Conservation (phyloP, 2,888 invertebrate genomes). For the Lacanobia oleracea region DNA sequence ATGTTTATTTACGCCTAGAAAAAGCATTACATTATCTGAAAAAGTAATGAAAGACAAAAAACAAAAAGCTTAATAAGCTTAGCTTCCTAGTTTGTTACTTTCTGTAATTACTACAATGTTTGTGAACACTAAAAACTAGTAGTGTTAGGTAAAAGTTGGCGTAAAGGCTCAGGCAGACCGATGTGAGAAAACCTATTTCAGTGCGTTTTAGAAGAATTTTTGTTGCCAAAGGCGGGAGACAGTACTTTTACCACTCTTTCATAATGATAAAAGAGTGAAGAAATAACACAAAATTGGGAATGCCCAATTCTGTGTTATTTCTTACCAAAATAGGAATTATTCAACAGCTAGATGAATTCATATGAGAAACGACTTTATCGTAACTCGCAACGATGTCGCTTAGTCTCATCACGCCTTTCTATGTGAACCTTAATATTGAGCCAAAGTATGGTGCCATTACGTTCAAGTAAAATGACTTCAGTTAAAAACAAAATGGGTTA, state of each 20-base stretch:
- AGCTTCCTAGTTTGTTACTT: conserved; percentile 1
- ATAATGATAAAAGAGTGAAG: too few species aligned
- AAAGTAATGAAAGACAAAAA: conserved; percentile 10
- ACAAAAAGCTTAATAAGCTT: not conserved
- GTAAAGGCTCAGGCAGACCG: not conserved
- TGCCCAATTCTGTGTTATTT: not conserved
- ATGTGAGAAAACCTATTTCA: not conserved
- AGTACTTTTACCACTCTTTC: not conserved
- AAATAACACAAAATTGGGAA: too few species aligned
- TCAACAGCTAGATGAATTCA: not conserved
- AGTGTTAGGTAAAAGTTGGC: too few species aligned
- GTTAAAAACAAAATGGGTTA: conserved; percentile 54
- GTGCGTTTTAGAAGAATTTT: not conserved
- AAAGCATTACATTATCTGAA: not conserved
- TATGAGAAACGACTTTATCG: not conserved
- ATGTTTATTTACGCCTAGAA: conserved; percentile 1
- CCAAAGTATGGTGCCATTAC: conserved; percentile 29
- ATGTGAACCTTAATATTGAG: not conserved
- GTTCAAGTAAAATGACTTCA: conserved; percentile 50
- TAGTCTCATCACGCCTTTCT: not conserved
- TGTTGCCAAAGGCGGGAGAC: not conserved
- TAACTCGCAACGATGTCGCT: not conserved
- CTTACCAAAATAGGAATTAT: not conserved
- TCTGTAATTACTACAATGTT: conserved; percentile 20
- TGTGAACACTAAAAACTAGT: conserved; percentile 12